Base-by-base conservation (phyloP, 1,140 invertebrate genomes). In the Parapsyche elsis region DNA sequence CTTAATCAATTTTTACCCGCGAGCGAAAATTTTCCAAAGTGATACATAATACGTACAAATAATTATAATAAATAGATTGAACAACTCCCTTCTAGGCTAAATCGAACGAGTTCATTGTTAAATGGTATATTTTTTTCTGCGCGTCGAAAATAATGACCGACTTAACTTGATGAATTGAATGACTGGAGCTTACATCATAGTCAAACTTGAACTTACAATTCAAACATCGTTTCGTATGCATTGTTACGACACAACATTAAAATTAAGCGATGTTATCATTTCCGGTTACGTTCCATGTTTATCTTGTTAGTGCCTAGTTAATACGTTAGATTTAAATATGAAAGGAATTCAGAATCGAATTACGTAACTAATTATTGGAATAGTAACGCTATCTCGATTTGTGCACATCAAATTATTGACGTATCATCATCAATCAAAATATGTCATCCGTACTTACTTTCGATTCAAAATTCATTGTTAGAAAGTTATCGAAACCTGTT, bases 101-200 rank as follows among this genome's bases (percentile, higher is more conserved):
- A 12, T 53, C 49, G 49, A 67, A 67, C 24, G 64, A 26, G 64
- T 67, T 67, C 64, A 67, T 24, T 67, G 64, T 67, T 61, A 61
- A 23, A 14, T 24, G 10, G 21, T 21, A 1, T 53, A 9, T 67
- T 67, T 67, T 67, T 67, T 53, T 53, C 49, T 67, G 24, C 24
- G 23, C 26, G 64, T 67, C 64, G 24, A 67, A 21, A 67, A 67
- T 67, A 67, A 67, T 67, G 64, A 67, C 64, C 64, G 64, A 67
- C 64, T 67, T 16, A 30, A 30, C 24, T 67, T 67, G 64, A 67
- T 24, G 64, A 26, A 67, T 67, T 67, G 64, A 23, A 23, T 67
- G 12, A 61, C 30, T 19, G 23, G 21, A 23, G 64, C 24, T 67
- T 67, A 26, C 64, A 67, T 67, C 64, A 67, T 67, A 67, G 14